Percentiles rank a stretch among this genome's conserved stretches.
Evolutionary conservation across 2,888 invertebrate species (phyloP).

Genomic region (Calliphora vomitoria): DNA sequence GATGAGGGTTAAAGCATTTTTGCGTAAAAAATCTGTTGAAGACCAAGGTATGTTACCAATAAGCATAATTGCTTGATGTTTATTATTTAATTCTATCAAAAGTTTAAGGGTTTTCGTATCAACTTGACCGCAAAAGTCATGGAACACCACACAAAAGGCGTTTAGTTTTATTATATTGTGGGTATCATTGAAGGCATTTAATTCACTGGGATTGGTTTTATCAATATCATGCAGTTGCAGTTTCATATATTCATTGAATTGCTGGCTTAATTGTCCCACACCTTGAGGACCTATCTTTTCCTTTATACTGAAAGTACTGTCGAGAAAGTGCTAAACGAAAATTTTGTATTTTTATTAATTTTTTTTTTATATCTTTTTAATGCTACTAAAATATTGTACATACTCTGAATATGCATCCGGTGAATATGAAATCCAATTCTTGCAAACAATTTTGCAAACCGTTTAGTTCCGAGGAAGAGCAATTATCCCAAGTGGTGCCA

Average conservation of each 20-base stretch:
- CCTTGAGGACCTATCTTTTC: conserved; percentile 77
- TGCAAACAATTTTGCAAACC: conserved; percentile 90
- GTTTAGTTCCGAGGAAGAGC: conserved; percentile 86
- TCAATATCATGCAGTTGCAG: conserved; percentile 76
- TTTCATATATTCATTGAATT: conserved; percentile 81
- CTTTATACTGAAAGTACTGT: conserved; percentile 78
- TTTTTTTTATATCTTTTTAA: too few relatives aligned
- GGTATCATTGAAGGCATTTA: conserved; percentile 88
- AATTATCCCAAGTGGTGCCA: conserved; percentile 86
- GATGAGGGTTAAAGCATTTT: conserved; percentile 86
- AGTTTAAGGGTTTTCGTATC: conserved; percentile 91
- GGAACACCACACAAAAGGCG: conserved; percentile 88
- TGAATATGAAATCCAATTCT: conserved; percentile 84
- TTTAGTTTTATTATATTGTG: conserved; percentile 88
- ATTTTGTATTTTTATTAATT: background rate
- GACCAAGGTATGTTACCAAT: conserved; percentile 93
- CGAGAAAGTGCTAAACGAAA: conserved; percentile 77
- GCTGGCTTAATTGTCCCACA: conserved; percentile 79
- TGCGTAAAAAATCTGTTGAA: conserved; percentile 91
- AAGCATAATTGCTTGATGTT: conserved; percentile 92
- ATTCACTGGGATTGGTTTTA: conserved; percentile 86
- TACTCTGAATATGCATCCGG: conserved; percentile 90
- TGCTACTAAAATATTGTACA: conserved; percentile 10
- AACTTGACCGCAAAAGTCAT: conserved; percentile 90
- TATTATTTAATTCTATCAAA: conserved; percentile 91